Evolutionary conservation across 1,140 invertebrate species (phyloP), one percentile per base, ranked within the genome.

Genomic region (Manduca sexta): DNA sequence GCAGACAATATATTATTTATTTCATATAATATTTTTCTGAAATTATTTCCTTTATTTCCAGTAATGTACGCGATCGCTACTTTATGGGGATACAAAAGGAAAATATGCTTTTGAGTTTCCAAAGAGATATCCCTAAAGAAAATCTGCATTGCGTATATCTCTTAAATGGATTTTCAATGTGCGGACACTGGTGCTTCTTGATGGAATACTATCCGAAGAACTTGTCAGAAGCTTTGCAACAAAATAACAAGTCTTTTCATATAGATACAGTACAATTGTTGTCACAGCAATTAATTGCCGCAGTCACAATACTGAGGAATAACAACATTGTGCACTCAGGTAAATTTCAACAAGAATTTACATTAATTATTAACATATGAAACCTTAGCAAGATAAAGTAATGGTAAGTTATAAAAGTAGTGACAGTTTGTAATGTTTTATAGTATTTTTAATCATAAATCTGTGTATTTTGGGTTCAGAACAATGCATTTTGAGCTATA

Each of bases 121-220:
- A 26, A 26, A 3, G 8, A 26, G 21, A 26, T 3, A 26, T 26
- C 4, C 21, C 21, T 5, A 1, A 26, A 8, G 21, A 26, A 26
- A 26, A 41, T 64, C 14, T 47, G 49, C 26, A 43, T 70, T 26
- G 18, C 59, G 21, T 35, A 47, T 13, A 49, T 26, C 21, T 72
- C 67, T 43, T 13, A 13, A 35, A 35, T 8, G 21, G n/a, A 2
- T 35, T 35, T 12, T 35, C 11, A 29, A 10, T 62, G 3, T 37
- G 42, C 0, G 34, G 41, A 5, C 34, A 56, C 0, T 64, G 52
- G 49, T 75, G 61, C 54, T 61, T 55, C 13, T 35, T 78, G 31
- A 74, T 66, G 46, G 62, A 75, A 16, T 75, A 64, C 50, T 75
- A 60, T 51, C 62, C 72, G 4, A 61, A 46, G 43, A 77, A 64